Percentiles rank a stretch among this genome's conserved stretches.
Conservation (phyloP, 2,113 vertebrate species). For the Hipposideros armiger region DNA sequence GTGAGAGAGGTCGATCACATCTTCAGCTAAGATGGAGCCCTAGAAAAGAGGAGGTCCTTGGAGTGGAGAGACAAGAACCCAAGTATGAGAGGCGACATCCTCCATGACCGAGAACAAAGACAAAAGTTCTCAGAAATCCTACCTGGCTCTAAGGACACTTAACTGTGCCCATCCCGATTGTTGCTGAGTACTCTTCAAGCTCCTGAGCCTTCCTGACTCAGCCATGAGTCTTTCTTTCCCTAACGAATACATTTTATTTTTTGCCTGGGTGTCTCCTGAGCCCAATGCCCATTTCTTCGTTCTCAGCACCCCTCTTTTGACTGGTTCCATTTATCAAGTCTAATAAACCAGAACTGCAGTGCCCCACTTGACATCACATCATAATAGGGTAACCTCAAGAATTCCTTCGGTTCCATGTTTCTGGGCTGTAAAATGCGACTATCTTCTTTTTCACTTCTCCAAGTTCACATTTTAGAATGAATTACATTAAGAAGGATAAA, state of each 20-base stretch:
- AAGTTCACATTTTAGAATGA: slow-evolving; percentile 32
- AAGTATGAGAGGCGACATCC: too few relatives aligned
- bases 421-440: not conserved
- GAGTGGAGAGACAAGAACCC: not conserved
- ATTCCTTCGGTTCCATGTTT: not conserved
- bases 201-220: not conserved
- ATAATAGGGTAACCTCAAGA: not conserved
- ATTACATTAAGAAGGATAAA: not conserved
- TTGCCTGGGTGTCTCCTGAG: not conserved
- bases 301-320: not conserved
- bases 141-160: not conserved
- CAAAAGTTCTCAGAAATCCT: not conserved
- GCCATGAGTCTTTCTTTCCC: not conserved
- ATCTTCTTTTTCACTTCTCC: not conserved
- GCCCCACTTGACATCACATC: not conserved
- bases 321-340: not conserved
- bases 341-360: not conserved
- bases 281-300: not conserved
- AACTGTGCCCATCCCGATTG: not conserved
- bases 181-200: not conserved
- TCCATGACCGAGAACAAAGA: not conserved
- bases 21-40: not conserved
- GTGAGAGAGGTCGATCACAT: not conserved
- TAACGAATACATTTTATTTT: not conserved
- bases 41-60: not conserved